Evolutionary conservation across 2,888 invertebrate genomes (phyloP).

Genomic region (Achlya flavicornis): DNA sequence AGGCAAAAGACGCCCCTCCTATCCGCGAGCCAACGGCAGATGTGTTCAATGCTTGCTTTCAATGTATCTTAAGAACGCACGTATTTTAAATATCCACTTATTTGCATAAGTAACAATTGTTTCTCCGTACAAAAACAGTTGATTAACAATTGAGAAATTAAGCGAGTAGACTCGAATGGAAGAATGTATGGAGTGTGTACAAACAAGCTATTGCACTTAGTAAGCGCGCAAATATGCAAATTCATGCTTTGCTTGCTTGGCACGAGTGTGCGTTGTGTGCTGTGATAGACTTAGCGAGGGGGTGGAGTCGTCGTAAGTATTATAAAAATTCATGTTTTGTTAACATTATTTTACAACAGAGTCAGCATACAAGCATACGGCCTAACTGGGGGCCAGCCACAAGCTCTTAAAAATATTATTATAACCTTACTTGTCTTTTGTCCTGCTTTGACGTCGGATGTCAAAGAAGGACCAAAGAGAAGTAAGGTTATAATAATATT

Average conservation of each 20-base stretch:
- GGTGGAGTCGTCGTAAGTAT: constrained; percentile 36
- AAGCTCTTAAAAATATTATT: no score
- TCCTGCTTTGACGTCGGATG: no score
- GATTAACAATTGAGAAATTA: constrained; percentile 60
- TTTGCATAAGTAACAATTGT: constrained; percentile 8
- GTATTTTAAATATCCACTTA: neutral
- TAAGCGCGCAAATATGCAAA: constrained; percentile 78
- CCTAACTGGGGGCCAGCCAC: no score
- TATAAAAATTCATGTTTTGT: neutral
- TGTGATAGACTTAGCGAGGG: constrained; percentile 40
- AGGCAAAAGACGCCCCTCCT: no score
- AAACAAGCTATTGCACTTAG: constrained; percentile 83
- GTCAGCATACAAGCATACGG: no score
- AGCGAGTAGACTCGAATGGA: constrained; percentile 50
- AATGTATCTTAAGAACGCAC: neutral
- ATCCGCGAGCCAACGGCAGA: no score
- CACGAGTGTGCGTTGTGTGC: constrained; percentile 68
- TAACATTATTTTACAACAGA: no score
- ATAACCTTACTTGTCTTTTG: no score
- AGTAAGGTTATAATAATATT: no score
- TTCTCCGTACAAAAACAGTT: constrained; percentile 45
- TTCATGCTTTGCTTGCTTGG: constrained; percentile 67
- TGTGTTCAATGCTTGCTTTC: no score
- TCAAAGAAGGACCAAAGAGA: no score
- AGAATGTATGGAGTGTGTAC: constrained; percentile 73